These are phyloP conservation scores for Lepidocyrtoides sp. DNA, from an alignment of 2,888 invertebrate species.

Conservation along the genomic window DNA sequence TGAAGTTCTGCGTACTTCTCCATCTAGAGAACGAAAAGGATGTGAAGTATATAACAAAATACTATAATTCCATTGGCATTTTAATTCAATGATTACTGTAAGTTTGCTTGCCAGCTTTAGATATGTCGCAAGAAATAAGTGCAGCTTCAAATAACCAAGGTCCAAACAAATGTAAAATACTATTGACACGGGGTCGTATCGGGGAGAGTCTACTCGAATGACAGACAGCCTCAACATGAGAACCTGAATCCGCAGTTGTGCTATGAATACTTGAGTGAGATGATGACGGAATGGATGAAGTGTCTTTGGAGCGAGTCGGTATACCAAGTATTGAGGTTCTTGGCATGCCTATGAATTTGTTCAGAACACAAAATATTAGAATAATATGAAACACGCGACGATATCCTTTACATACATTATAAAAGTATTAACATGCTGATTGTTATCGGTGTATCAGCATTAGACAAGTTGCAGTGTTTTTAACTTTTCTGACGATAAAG, in stretches of 20 bases:
- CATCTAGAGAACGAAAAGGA: constrained; percentile 66
- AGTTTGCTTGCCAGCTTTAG: constrained; percentile 86
- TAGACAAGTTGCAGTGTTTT: not conserved
- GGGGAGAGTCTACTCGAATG: constrained; percentile 49
- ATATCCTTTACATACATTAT: no score
- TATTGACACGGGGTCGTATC: constrained; percentile 95
- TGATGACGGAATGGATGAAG: constrained; percentile 88
- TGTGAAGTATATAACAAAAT: not conserved
- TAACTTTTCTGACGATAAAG: not conserved
- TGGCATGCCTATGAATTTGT: constrained; percentile 90
- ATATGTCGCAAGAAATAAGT: constrained; percentile 92
- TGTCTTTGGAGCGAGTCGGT: constrained; percentile 90
- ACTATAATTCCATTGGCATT: not conserved
- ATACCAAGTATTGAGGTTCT: constrained; percentile 93
- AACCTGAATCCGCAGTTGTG: constrained; percentile 68
- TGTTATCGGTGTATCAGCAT: constrained; percentile 55
- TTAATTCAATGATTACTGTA: not conserved
- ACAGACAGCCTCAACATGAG: constrained; percentile 62
- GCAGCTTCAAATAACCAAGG: constrained; percentile 99
- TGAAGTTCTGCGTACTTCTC: constrained; percentile 84
- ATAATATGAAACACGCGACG: not conserved
- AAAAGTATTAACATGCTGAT: constrained; percentile 13
- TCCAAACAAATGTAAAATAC: constrained; percentile 97
- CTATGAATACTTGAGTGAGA: constrained; percentile 88
- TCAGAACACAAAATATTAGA: constrained; percentile 32